Conservation (phyloP, 2,888 invertebrate genomes). For the Acrobasis suavella region DNA sequence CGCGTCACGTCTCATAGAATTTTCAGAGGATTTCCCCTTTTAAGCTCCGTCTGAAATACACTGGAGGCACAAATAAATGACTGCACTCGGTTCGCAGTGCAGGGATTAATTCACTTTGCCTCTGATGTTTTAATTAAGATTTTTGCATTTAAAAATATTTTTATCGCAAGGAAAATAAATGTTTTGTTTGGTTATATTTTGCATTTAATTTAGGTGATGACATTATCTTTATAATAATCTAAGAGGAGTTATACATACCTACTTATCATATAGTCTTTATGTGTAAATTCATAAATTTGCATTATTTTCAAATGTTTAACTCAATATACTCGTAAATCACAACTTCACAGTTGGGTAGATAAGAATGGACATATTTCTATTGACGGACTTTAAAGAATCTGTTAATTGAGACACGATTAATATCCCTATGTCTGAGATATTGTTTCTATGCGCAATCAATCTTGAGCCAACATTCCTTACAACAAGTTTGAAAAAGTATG, state of each 20-base stretch:
- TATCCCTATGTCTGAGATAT: too few species aligned
- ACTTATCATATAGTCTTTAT: neutral
- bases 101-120: constrained; percentile 61
- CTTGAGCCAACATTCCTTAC: too few species aligned
- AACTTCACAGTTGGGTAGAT: too few species aligned
- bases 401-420: too few species aligned
- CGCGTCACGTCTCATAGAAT: constrained; percentile 37
- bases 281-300: too few species aligned
- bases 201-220: constrained; percentile 2
- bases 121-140: constrained; percentile 70
- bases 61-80: constrained; percentile 67
- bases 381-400: too few species aligned
- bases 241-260: neutral
- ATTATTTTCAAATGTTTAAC: too few species aligned
- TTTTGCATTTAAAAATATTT: constrained; percentile 33
- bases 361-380: too few species aligned
- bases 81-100: constrained; percentile 54
- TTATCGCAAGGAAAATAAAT: neutral
- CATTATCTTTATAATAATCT: neutral
- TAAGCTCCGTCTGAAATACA: constrained; percentile 65
- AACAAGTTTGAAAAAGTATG: too few species aligned
- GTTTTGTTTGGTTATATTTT: constrained; percentile 5
- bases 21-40: constrained; percentile 66
- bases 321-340: too few species aligned
- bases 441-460: too few species aligned